These are phyloP conservation scores for Trichonephila clavipes DNA, from an alignment of 1,140 invertebrate genomes.

Conservation along the genomic window DNA sequence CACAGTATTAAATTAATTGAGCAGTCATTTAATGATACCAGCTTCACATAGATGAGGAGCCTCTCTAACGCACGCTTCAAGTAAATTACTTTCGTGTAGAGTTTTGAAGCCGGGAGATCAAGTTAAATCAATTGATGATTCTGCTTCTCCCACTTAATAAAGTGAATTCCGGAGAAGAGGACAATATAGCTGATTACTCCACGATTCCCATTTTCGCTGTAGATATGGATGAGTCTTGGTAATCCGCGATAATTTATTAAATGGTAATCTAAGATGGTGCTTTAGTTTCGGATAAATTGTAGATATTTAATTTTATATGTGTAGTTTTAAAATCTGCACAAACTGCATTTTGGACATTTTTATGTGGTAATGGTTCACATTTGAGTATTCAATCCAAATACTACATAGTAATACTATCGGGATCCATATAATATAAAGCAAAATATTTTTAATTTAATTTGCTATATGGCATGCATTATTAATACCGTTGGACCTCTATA, in stretches of 20 bases:
- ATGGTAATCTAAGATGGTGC: background rate
- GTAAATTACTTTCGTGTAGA: conserved; percentile 27
- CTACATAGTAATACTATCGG: too few species aligned
- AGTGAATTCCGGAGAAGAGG: background rate
- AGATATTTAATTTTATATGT: background rate
- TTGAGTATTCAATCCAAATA: too few species aligned
- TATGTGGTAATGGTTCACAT: too few species aligned
- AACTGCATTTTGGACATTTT: too few species aligned
- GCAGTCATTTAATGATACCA: background rate
- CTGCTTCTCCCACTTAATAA: background rate
- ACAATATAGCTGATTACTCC: conserved; percentile 4
- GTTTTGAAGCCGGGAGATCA: background rate
- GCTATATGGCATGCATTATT: too few species aligned
- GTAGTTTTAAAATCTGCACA: too few species aligned
- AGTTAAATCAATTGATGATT: conserved; percentile 19
- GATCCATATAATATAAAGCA: too few species aligned
- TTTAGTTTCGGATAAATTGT: background rate
- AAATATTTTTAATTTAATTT: too few species aligned
- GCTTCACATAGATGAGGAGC: conserved; percentile 5
- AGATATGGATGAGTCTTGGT: background rate
- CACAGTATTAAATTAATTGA: conserved; percentile 44
- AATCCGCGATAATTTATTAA: conserved; percentile 28
- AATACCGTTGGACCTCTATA: too few species aligned
- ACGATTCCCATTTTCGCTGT: background rate
- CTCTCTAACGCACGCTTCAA: conserved; percentile 6